These are phyloP conservation scores for Chloromyia formosa DNA, from an alignment of 2,888 invertebrate genomes.

Conservation along the genomic window DNA sequence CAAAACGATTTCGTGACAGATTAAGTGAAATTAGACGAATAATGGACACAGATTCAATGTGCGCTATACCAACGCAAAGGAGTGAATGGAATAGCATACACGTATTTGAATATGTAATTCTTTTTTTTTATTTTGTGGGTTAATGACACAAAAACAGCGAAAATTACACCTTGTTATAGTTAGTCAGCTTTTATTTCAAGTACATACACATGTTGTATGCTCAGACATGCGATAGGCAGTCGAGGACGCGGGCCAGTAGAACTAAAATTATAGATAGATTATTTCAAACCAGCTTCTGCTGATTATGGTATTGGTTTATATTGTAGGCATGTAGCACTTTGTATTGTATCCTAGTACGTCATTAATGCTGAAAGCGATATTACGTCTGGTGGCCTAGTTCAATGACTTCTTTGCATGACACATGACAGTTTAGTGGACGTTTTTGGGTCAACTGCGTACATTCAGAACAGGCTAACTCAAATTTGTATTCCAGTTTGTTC, in stretches of 20 bases:
- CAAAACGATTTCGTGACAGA: slow-evolving; percentile 10
- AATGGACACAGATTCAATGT: not conserved
- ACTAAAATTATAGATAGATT: slow-evolving; percentile 11
- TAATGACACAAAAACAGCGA: slow-evolving; percentile 14
- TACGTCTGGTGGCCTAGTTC: too few relatives aligned
- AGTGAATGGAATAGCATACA: not conserved
- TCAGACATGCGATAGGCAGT: not conserved
- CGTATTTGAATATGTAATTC: not conserved
- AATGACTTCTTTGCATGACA: too few relatives aligned
- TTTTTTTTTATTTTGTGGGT: not conserved
- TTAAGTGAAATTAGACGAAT: not conserved
- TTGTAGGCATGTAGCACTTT: too few relatives aligned
- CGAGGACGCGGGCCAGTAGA: not conserved
- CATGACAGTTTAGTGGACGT: too few relatives aligned
- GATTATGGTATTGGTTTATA: too few relatives aligned
- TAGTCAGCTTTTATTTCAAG: not conserved
- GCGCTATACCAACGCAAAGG: not conserved
- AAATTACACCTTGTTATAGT: slow-evolving; percentile 6
- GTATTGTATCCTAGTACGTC: too few relatives aligned
- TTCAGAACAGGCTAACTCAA: too few relatives aligned
- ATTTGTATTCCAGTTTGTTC: too few relatives aligned
- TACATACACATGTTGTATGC: not conserved
- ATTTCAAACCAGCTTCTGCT: not conserved
- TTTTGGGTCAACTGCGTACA: too few relatives aligned
- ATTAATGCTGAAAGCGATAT: too few relatives aligned